Evolutionary conservation across 2,113 vertebrate genomes (phyloP).

Genomic region (Chrysemys picta): DNA sequence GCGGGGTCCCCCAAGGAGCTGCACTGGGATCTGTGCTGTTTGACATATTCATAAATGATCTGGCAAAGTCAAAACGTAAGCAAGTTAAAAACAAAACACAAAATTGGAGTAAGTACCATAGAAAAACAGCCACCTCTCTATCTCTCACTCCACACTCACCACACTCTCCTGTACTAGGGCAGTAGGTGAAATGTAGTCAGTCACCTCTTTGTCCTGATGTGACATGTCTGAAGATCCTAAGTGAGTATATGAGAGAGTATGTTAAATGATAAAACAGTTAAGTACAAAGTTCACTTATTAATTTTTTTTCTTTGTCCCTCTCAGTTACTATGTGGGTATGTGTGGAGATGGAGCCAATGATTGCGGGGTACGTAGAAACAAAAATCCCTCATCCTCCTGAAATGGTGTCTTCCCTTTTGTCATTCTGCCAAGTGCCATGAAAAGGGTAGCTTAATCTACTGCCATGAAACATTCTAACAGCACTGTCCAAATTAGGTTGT

Average conservation of each 20-base stretch:
- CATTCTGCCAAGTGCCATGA: neutral
- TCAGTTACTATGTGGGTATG: slow-evolving; percentile 80
- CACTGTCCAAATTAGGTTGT: neutral
- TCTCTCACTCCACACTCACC: neutral
- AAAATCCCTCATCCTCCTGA: neutral
- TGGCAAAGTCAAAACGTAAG: neutral
- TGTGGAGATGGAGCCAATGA: slow-evolving; percentile 82
- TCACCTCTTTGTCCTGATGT: neutral
- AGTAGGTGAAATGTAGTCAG: neutral
- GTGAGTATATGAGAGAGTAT: neutral
- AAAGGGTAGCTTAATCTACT: neutral
- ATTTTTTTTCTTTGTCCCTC: neutral
- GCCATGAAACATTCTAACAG: neutral
- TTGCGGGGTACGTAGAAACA: slow-evolving; percentile 74
- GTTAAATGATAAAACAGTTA: neutral
- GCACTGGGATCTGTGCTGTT: neutral
- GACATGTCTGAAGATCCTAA: accelerated
- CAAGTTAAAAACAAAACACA: neutral
- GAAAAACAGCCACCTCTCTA: neutral
- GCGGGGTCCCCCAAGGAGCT: too few species aligned
- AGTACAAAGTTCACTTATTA: neutral
- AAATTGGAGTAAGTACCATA: neutral
- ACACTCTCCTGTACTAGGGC: neutral
- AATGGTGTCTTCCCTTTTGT: neutral
- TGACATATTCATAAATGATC: neutral